These are phyloP conservation scores for Whitmania pigra DNA, from an alignment of 1,140 invertebrate genomes.

Conservation along the genomic window DNA sequence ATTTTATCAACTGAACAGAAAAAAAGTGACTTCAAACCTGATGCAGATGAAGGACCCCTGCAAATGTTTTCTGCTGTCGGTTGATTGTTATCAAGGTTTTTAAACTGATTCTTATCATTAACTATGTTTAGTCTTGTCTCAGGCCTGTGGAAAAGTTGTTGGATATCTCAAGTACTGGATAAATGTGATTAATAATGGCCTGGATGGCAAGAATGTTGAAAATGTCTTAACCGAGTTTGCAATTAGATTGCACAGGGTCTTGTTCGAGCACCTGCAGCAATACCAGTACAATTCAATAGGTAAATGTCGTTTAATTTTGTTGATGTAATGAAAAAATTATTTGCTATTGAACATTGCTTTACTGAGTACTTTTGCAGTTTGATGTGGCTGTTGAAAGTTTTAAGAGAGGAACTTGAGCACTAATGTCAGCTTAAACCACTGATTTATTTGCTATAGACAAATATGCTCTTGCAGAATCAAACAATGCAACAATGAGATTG, in stretches of 20 bases:
- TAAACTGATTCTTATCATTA: conserved; percentile 20
- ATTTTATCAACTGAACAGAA: conserved; percentile 84
- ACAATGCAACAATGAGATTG: too few species aligned
- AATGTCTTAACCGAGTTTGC: conserved; percentile 76
- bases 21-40: conserved; percentile 89
- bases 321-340: not conserved
- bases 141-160: conserved; percentile 77
- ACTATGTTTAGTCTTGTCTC: conserved; percentile 23
- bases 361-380: not conserved
- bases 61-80: conserved; percentile 40
- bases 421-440: too few species aligned
- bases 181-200: conserved; percentile 62
- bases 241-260: conserved; percentile 74
- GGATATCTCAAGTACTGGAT: conserved; percentile 67
- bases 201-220: conserved; percentile 86
- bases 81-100: conserved; percentile 23
- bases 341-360: conserved; percentile 22
- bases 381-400: not conserved
- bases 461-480: too few species aligned
- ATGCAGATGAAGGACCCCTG: conserved; percentile 48
- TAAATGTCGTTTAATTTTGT: conserved; percentile 32
- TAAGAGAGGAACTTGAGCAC: too few species aligned
- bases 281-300: conserved; percentile 90
- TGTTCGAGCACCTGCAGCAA: conserved; percentile 85
- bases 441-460: too few species aligned